Evolutionary conservation across 2,113 vertebrate species (phyloP).

Genomic region (Chloropsis hardwickii): DNA sequence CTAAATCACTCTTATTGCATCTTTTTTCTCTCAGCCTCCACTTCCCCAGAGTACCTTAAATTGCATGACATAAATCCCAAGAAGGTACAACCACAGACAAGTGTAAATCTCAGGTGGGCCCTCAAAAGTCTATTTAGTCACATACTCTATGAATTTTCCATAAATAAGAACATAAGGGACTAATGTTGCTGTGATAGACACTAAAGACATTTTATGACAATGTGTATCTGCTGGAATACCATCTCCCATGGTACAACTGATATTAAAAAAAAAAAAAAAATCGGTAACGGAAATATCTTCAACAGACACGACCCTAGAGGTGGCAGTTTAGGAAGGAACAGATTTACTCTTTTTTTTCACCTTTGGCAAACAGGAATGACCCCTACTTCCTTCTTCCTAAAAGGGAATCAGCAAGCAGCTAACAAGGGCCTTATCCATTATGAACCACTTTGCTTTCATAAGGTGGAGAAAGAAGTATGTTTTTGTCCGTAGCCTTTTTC

Average conservation of each 20-base stretch:
- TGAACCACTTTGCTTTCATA: not conserved
- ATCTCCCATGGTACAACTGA: not conserved
- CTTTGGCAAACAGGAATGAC: not conserved
- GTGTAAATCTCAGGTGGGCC: not conserved
- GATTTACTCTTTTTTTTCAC: not conserved
- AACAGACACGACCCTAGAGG: not conserved
- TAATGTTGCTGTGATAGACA: not conserved
- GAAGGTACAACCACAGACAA: not conserved
- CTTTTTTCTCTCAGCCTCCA: not conserved
- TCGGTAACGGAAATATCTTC: not conserved
- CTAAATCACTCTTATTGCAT: not conserved
- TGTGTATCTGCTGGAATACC: not conserved
- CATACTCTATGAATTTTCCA: not conserved
- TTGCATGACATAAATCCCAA: not conserved
- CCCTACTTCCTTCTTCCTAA: not conserved
- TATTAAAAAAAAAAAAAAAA: not conserved
- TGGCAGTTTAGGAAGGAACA: not conserved
- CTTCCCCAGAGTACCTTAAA: not conserved
- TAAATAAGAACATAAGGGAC: slow-evolving; percentile 5
- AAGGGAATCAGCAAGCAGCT: not conserved
- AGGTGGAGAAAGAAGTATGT: not conserved
- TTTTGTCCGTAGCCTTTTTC: not conserved
- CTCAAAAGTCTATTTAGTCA: not conserved
- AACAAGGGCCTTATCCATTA: not conserved
- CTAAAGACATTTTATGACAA: not conserved